Percentiles rank a stretch among this genome's conserved stretches.
phyloP scores from a whole-genome alignment of 2,113 vertebrate species.

The Eulemur macaco region DNA sequence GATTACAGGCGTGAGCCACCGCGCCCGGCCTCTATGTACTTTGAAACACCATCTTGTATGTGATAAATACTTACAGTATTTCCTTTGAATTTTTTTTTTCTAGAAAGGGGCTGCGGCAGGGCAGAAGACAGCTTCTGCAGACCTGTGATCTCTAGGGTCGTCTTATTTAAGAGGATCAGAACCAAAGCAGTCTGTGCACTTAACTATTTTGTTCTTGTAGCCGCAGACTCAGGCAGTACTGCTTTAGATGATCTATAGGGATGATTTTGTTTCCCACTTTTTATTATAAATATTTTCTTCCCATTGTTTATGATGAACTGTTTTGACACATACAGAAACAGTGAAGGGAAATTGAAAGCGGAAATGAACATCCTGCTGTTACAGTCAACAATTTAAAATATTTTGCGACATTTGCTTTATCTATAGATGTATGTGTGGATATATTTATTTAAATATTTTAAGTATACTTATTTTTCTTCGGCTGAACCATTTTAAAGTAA shows the following conservation, averaged over 20 bases:
- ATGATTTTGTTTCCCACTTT: neutral
- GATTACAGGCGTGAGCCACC: too few relatives aligned
- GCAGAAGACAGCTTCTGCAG: neutral
- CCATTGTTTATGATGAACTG: neutral
- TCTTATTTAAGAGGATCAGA: neutral
- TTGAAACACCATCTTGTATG: too few relatives aligned
- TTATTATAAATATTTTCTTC: neutral
- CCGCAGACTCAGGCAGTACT: neutral
- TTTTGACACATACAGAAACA: neutral
- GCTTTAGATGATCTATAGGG: neutral
- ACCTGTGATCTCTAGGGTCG: neutral
- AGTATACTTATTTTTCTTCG: neutral
- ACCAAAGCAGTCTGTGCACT: too few relatives aligned
- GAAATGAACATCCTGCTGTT: neutral
- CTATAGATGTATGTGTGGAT: neutral
- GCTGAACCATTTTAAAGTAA: neutral
- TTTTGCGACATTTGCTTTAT: neutral
- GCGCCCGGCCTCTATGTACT: too few relatives aligned
- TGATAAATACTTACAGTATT: neutral
- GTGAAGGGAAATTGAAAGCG: neutral
- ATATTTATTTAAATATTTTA: neutral
- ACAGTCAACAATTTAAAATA: neutral
- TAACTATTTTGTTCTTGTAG: neutral
- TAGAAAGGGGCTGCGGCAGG: too few relatives aligned
- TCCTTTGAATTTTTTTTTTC: too few relatives aligned